A percentile compares a stretch with the other conserved stretches of the same genome.
Evolutionary conservation across 92 coral and sea anemone genomes (phyloP).

Genomic region (Hydrozoanthus gracilis): DNA sequence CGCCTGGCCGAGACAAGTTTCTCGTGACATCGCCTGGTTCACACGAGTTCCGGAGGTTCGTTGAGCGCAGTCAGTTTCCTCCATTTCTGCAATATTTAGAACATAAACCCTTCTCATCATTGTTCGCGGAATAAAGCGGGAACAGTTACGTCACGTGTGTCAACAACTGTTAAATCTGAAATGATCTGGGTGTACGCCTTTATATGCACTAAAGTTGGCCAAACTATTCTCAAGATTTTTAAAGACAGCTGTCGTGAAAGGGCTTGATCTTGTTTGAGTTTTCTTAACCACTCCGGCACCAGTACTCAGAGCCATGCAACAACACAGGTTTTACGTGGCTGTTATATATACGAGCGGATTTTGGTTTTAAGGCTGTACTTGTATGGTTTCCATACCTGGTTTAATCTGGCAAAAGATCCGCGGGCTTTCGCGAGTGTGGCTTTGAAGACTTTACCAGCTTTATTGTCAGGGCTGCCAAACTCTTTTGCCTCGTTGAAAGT

Average conservation of each 20-base stretch:
- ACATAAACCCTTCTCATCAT: too few species aligned
- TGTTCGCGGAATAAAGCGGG: too few species aligned
- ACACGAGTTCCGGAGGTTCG: too few species aligned
- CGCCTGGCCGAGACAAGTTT: too few species aligned
- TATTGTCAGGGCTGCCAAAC: not conserved
- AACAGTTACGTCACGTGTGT: too few species aligned
- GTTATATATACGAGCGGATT: not conserved
- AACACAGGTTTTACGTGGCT: not conserved
- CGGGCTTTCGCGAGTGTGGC: not conserved
- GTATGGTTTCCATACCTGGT: not conserved
- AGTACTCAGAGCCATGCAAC: not conserved
- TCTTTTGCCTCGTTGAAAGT: not conserved
- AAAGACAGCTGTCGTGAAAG: not conserved
- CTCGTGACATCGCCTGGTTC: too few species aligned
- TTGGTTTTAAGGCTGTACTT: not conserved
- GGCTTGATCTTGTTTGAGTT: not conserved
- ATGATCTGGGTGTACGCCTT: too few species aligned
- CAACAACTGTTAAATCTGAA: too few species aligned
- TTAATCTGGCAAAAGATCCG: not conserved
- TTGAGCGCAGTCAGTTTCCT: too few species aligned
- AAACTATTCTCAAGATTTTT: slow-evolving; percentile 3
- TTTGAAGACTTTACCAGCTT: not conserved
- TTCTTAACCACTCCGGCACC: not conserved
- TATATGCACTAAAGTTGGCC: not conserved
- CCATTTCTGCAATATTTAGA: too few species aligned